These are phyloP conservation scores for Gila robusta DNA, from an alignment of 2,797 vertebrate genomes.

Conservation along the genomic window DNA sequence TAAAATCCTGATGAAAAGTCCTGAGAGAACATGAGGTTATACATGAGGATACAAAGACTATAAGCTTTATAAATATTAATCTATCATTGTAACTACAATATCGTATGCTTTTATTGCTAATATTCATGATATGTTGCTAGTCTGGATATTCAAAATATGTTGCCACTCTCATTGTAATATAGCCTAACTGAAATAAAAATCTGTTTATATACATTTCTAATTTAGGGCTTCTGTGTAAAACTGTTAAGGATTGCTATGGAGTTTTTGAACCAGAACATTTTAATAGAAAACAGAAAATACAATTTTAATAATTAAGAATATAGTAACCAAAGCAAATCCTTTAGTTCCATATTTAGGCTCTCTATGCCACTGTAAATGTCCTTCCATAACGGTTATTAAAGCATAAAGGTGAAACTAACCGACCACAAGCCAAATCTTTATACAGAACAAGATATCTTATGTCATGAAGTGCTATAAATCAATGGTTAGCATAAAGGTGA, in stretches of 20 bases:
- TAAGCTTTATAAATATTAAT: background rate
- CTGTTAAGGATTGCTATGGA: background rate
- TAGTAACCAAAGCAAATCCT: background rate
- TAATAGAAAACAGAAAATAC: background rate
- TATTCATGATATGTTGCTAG: background rate
- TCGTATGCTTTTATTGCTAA: background rate
- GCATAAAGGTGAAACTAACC: constrained; percentile 46
- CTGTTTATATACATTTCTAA: background rate
- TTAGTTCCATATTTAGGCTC: background rate
- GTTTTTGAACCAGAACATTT: background rate
- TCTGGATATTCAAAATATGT: background rate
- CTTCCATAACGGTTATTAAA: constrained; percentile 29
- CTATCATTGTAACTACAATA: background rate
- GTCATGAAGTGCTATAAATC: constrained; percentile 47
- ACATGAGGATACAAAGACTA: background rate
- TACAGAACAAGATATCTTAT: constrained; percentile 54
- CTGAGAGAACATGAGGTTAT: background rate
- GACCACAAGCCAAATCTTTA: constrained; percentile 43
- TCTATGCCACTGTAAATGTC: background rate
- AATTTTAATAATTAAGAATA: background rate
- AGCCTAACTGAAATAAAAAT: background rate
- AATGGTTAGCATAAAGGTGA: constrained; percentile 6
- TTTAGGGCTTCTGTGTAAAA: background rate
- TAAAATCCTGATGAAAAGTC: background rate
- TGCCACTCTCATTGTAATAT: background rate